Percentiles rank a stretch among this genome's conserved stretches.
phyloP scores from a whole-genome alignment of 2,797 vertebrate species.

The Orestias chungarensis region DNA sequence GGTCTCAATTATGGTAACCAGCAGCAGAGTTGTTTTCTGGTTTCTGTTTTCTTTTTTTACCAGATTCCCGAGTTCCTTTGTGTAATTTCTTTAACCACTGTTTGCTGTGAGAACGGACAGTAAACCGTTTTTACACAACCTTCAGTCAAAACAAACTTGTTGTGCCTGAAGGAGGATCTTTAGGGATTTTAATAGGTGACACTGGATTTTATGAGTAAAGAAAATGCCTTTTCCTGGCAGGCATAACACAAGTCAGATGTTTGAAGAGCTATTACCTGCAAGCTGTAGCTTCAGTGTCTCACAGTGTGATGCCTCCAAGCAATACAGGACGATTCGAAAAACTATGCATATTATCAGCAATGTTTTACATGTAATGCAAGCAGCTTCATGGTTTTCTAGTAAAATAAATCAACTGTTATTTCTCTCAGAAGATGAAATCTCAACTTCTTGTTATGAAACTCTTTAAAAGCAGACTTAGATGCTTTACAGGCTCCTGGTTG shows the following conservation, averaged over 20 bases:
- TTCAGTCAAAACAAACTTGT: conserved; percentile 43
- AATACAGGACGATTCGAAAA: background rate
- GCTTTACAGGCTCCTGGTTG: background rate
- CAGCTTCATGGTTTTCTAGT: background rate
- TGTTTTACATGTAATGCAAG: background rate
- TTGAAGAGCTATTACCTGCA: conserved; percentile 22
- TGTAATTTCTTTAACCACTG: conserved; percentile 14
- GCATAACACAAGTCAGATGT: conserved; percentile 40
- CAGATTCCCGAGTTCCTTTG: conserved; percentile 11
- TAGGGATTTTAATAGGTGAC: conserved; percentile 21
- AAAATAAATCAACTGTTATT: background rate
- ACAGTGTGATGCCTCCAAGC: background rate
- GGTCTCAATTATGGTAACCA: conserved; percentile 1
- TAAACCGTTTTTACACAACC: conserved; percentile 1
- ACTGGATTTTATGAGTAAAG: conserved; percentile 28
- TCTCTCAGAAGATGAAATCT: background rate
- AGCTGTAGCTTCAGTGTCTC: conserved; percentile 1
- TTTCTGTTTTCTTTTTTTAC: conserved; percentile 6
- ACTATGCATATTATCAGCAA: conserved; percentile 6
- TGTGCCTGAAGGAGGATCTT: conserved; percentile 35
- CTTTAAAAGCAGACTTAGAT: background rate
- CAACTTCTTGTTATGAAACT: background rate
- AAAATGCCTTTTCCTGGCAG: conserved; percentile 10
- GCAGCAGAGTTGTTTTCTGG: background rate
- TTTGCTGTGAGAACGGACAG: conserved; percentile 3